Base-by-base conservation (phyloP, 23 tunicate species). In the Clavelina lepadiformis region DNA sequence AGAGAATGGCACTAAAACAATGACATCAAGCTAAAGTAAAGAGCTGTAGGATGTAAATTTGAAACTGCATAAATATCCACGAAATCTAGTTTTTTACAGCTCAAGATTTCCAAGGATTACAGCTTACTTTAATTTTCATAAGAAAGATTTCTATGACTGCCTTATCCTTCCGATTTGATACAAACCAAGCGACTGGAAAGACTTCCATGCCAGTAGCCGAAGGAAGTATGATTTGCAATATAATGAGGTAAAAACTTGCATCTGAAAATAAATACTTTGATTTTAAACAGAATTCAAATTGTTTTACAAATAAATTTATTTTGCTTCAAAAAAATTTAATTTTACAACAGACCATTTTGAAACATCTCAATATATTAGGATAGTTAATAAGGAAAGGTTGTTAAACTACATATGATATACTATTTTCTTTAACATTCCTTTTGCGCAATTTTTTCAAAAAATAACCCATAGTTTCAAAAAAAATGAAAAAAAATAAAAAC, bases 111-210 rank as follows among this genome's bases (percentile, higher is more conserved):
- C 8, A 15, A 15, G 25, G 4, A 57, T 4, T 8, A 0, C 15
- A 28, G 41, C 61, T 30, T 58, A 80, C 96, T 46, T 76, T 74
- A 8, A 89, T 70, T 0, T 71, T 47, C 5, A 68, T 19, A 18
- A 89, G 47, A 38, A 68, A 89, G 18, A 89, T 75, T 57, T 65
- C 56, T 21, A 89, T 2, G 3, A 89, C 80, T 1, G 74, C 56
- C 38, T 46, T 61, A 46, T 89, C 97, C 32, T 75, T 89, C 29
- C 97, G 69, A 53, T 89, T 89, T 0, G 80, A 81, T 11, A 89
- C 97, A 63, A 86, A 89, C 97, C 97, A 89, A 8, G 97, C 97
- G 6, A 89, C 97, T 1, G 97, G 97, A 38, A 74, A 75, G 3
- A 77, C 67, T 68, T 74, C 87, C 26, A 74, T 38, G 11, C 69